Base-by-base conservation (phyloP, 2,113 vertebrate species). In the Siniperca chuatsi region DNA sequence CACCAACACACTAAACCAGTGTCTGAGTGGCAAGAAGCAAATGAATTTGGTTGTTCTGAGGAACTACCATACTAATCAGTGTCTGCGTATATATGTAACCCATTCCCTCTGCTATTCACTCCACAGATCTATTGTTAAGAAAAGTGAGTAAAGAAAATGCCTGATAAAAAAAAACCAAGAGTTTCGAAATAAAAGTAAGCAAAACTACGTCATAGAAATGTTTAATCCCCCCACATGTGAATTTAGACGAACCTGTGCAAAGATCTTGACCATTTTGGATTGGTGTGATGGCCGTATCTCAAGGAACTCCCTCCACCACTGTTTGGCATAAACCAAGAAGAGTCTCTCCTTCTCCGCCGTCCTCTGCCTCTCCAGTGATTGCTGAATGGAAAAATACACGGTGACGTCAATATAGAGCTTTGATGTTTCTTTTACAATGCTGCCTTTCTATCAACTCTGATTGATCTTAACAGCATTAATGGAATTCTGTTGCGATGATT, bases 281-380 rank as follows among this genome's bases (percentile, higher is more conserved):
- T 96, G 97, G 90, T 99, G 96, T 3, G 97, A 97, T 2, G 95
- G 96, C 40, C 98, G 96, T 55, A 99, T 99, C 81, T 99, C 97
- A 23, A 99, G 95, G 86, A 99, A 99, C 91, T 99, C 98, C 89
- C 97, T 97, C 98, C 98, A 99, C 98, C 98, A 99, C 40, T 99
- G 98, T 78, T 99, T 99, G 65, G 98, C 98, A 90, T 99, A 99
- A 6, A 98, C 96, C 78, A 99, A 93, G 94, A 99, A 99, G 33
- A 99, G 93, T 2, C 98, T 94, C 62, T 99, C 98, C 90, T 96
- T 99, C 93, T 99, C 98, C 73, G 98, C 97, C 1, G 96, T 97
- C 93, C 97, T 98, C 92, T 98, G 97, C 46, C 94, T 97, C 92
- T 99, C 98, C 92, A 99, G 93, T 50, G 97, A 93, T 95, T 97